A percentile compares a stretch with the other conserved stretches of the same genome.
Evolutionary conservation across 1,140 invertebrate genomes (phyloP).

Genomic region (Ceratina australensis): DNA sequence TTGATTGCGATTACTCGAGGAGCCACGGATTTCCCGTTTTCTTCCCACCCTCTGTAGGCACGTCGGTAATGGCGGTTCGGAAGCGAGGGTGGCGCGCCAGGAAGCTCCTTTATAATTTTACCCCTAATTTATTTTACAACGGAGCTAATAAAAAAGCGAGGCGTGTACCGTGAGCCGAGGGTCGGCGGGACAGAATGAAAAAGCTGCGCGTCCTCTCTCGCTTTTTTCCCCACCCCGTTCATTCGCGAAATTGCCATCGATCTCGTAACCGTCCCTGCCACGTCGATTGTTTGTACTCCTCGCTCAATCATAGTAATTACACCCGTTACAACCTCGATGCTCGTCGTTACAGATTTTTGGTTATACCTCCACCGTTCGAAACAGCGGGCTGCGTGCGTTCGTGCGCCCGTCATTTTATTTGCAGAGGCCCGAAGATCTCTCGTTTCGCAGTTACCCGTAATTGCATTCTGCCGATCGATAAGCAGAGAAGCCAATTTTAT

Average conservation of each 20-base stretch:
- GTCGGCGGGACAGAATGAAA: constrained; percentile 38
- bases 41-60: not conserved
- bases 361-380: not conserved
- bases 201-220: constrained; percentile 55
- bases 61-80: not conserved
- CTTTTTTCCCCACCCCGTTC: constrained; percentile 14
- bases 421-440: constrained; percentile 32
- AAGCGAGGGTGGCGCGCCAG: not conserved
- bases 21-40: not conserved
- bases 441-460: constrained; percentile 54
- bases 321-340: not conserved
- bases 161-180: constrained; percentile 32
- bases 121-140: constrained; percentile 66
- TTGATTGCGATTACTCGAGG: no score
- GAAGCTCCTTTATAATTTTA: constrained; percentile 64
- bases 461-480: constrained; percentile 52
- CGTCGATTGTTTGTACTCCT: constrained; percentile 20
- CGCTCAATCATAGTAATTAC: constrained; percentile 41
- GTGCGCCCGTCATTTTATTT: constrained; percentile 51
- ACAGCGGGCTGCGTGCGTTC: not conserved
- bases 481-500: constrained; percentile 50
- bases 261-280: constrained; percentile 6
- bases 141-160: constrained; percentile 62
- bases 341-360: not conserved
- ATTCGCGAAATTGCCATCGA: constrained; percentile 29